A percentile compares a stretch with the other conserved stretches of the same genome.
These are phyloP conservation scores for Agrotis puta DNA, from an alignment of 2,888 invertebrate genomes.

Conservation along the genomic window DNA sequence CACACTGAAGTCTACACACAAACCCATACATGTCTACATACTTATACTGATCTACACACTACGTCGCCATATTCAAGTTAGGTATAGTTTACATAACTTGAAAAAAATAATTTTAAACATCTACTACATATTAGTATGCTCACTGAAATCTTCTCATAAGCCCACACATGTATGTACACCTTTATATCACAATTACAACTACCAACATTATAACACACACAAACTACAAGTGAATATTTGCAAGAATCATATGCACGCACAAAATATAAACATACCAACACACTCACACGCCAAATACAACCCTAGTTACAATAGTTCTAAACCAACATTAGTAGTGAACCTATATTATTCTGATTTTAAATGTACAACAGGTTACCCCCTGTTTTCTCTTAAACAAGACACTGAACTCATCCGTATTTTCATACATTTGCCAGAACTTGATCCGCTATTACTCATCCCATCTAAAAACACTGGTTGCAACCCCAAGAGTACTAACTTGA, in stretches of 20 bases:
- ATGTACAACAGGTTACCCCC: slow-evolving; percentile 3
- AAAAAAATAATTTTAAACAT: background rate
- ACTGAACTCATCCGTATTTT: background rate
- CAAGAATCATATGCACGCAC: background rate
- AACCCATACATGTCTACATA: background rate
- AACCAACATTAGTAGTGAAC: background rate
- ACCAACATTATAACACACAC: background rate
- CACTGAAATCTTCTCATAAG: background rate
- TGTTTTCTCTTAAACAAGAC: background rate
- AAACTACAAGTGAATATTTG: background rate
- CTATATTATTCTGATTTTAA: slow-evolving; percentile 12
- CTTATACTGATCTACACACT: background rate
- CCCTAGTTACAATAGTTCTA: background rate
- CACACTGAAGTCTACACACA: background rate
- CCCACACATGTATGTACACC: slow-evolving; percentile 6
- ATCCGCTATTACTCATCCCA: background rate
- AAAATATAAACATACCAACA: slow-evolving; percentile 1
- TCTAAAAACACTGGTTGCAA: slow-evolving; percentile 14
- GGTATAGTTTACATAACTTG: background rate
- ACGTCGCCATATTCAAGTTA: background rate
- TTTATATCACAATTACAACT: slow-evolving; percentile 8
- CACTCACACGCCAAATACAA: background rate
- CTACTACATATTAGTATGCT: background rate
- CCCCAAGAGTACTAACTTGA: slow-evolving; percentile 16
- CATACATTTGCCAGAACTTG: background rate